These are phyloP conservation scores for Orthosia gothica DNA, from an alignment of 2,888 invertebrate species.

Conservation along the genomic window DNA sequence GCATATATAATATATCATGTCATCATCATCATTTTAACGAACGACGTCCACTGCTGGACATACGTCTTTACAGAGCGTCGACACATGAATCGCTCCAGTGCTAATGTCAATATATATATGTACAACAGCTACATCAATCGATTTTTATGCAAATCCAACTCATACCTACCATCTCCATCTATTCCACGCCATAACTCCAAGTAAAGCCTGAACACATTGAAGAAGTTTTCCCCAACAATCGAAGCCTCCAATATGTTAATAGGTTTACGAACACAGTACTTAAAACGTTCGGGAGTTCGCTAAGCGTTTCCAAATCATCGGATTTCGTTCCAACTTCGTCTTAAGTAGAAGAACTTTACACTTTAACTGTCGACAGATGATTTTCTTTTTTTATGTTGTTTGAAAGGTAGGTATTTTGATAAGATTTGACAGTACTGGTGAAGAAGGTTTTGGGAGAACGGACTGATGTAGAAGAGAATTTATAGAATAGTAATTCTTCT, in stretches of 20 bases:
- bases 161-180: background rate
- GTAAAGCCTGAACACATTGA: slow-evolving; percentile 30
- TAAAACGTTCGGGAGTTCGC: slow-evolving; percentile 64
- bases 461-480: background rate
- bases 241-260: slow-evolving; percentile 67
- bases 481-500: background rate
- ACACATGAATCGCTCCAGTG: too few species aligned
- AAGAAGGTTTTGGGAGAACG: background rate
- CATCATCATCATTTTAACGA: too few species aligned
- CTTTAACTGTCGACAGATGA: slow-evolving; percentile 60
- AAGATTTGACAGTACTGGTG: background rate
- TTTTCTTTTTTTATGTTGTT: slow-evolving; percentile 55
- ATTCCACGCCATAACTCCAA: background rate
- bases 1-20: too few species aligned
- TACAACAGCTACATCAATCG: too few species aligned
- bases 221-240: slow-evolving; percentile 38
- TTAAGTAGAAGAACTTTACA: slow-evolving; percentile 65
- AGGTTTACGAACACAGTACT: slow-evolving; percentile 70
- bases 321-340: slow-evolving; percentile 64
- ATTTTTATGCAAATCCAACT: background rate
- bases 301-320: slow-evolving; percentile 69
- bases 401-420: slow-evolving; percentile 49
- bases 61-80: too few species aligned
- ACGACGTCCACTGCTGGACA: too few species aligned
- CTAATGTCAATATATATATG: too few species aligned